Conservation (phyloP, 2,797 vertebrate genomes). For the Sebastes itinus region DNA sequence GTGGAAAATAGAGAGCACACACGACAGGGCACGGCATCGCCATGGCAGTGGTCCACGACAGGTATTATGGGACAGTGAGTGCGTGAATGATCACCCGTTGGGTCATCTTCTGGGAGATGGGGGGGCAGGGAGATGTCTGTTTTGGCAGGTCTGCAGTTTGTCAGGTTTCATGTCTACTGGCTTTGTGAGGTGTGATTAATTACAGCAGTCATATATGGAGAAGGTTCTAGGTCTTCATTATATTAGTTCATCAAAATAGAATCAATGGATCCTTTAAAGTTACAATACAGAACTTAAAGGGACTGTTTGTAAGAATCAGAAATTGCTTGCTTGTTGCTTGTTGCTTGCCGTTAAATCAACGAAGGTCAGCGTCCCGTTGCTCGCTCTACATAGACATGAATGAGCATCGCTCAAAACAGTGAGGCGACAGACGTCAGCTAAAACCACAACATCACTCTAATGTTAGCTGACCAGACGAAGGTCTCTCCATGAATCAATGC, state of each 20-base stretch:
- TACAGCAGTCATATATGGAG: background rate
- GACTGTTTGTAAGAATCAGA: too few relatives aligned
- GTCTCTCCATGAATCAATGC: too few relatives aligned
- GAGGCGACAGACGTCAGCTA: too few relatives aligned
- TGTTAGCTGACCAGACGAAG: too few relatives aligned
- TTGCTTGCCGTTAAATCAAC: too few relatives aligned
- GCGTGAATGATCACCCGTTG: constrained; percentile 24
- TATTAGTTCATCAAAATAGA: background rate
- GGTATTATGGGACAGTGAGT: constrained; percentile 44
- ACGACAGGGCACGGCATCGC: background rate
- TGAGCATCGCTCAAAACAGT: too few relatives aligned
- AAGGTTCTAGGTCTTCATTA: background rate
- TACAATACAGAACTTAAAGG: background rate
- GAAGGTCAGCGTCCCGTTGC: too few relatives aligned
- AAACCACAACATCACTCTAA: too few relatives aligned
- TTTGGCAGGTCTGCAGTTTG: constrained; percentile 16
- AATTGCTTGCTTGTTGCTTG: too few relatives aligned
- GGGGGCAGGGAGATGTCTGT: background rate
- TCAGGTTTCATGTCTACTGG: background rate
- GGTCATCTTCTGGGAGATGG: constrained; percentile 24
- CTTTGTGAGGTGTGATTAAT: background rate
- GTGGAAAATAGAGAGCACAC: constrained; percentile 3
- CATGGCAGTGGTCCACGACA: constrained; percentile 44
- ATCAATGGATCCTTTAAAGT: background rate
- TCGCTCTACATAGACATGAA: too few relatives aligned